Base-by-base conservation (phyloP, 2,113 vertebrate species). In the Lampris incognitus region DNA sequence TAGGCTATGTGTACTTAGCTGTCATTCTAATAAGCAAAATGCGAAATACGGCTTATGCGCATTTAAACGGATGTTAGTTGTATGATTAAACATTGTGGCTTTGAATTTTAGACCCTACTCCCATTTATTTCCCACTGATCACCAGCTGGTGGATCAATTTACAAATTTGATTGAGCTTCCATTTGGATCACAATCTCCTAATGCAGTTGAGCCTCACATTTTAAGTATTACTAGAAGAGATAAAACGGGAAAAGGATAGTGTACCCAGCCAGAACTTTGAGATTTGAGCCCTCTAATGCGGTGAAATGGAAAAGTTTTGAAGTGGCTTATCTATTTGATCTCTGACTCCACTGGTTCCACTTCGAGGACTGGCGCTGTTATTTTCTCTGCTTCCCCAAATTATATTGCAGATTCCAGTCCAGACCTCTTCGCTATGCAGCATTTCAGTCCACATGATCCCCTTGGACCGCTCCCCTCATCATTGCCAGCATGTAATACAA, bases 401-500 rank as follows among this genome's bases (percentile, higher is more conserved):
- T 86, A 84, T 76, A 72, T 75, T 88, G 85, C 71, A 80, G 79
- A 89, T 90, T 89, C 71, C 74, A 77, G 52, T 63, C 49, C 62
- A 63, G 75, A 68, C 81, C 92, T 88, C 84, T 66, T 67, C 81
- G 85, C 77, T 87, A 91, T 88, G 89, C 81, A 86, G 79, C 72
- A 77, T 90, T 84, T 82, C 82, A 82, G 65, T 66, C 72, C 54
- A 84, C 69, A 69, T 76, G 55, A 79, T 84, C 88, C 83, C 86
- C 76, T 85, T 61, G 59, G 85, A 83, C 72, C 59, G 61, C 79
- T 87, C 80, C 79, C 85, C 81, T 84, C 87, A 93, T 92, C 89
- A 91, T 91, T 85, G 87, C 83, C 76, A 83, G 84, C 74, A 75
- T 92, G 87, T 89, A 88, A 88, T 89, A 88, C 90, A 92, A 92